These are phyloP conservation scores for Allacma fusca DNA, from an alignment of 2,888 invertebrate species.

Conservation along the genomic window DNA sequence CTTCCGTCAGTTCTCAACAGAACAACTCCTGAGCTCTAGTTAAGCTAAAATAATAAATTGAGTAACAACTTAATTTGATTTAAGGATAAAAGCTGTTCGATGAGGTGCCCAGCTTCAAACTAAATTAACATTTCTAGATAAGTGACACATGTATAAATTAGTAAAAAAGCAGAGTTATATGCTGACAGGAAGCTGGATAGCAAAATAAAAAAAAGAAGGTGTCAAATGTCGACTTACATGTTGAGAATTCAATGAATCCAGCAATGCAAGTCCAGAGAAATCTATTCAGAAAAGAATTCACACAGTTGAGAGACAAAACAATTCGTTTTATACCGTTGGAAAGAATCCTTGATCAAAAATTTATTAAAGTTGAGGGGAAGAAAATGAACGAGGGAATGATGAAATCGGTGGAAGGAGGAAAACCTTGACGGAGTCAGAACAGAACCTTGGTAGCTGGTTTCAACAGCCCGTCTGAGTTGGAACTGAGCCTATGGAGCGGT, in stretches of 20 bases:
- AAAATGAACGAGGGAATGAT: not conserved
- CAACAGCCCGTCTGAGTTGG: not conserved
- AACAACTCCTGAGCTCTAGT: no score
- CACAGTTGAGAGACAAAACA: not conserved
- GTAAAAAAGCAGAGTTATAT: not conserved
- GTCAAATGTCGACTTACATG: not conserved
- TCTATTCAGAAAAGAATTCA: not conserved
- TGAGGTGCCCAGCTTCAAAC: no score
- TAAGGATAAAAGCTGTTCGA: no score
- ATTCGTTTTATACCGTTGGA: not conserved
- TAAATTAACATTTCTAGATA: conserved; percentile 1
- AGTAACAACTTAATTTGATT: no score
- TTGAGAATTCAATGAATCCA: conserved; percentile 3
- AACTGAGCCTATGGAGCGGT: not conserved
- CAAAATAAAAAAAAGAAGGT: not conserved
- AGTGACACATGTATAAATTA: not conserved
- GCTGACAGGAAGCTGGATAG: not conserved
- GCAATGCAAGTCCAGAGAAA: not conserved
- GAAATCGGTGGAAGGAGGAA: not conserved
- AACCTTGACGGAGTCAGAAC: not conserved
- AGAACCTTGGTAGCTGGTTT: not conserved
- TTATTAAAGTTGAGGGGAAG: not conserved
- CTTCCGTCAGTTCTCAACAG: no score
- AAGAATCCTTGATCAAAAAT: not conserved
- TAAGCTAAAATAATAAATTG: no score